Conservation (phyloP, 2,888 invertebrate genomes). For the Cephus pygmeus region DNA sequence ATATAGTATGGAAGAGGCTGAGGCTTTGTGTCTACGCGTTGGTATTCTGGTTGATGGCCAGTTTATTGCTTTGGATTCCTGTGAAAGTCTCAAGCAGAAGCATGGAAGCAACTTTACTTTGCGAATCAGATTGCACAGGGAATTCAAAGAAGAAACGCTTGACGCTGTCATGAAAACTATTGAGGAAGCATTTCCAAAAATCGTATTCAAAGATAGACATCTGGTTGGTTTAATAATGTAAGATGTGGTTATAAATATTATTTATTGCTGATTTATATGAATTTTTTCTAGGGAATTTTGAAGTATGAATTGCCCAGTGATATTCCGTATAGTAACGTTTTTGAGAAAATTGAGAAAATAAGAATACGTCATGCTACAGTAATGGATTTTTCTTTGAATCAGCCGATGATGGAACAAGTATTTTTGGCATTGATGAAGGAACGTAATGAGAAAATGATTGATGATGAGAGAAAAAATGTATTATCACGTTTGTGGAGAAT, state of each 20-base stretch:
- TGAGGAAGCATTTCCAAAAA: conserved; percentile 22
- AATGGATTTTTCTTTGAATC: conserved; percentile 31
- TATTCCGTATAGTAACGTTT: conserved; percentile 23
- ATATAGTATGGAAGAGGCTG: conserved; percentile 31
- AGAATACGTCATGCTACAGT: conserved; percentile 26
- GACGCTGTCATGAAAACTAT: conserved; percentile 27
- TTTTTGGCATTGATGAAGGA: conserved; percentile 20
- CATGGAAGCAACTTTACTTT: conserved; percentile 29
- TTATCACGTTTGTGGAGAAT: not conserved
- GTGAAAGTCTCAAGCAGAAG: conserved; percentile 27
- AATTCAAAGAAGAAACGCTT: conserved; percentile 13
- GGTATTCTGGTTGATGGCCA: conserved; percentile 33
- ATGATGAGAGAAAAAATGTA: not conserved
- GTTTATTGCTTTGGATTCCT: conserved; percentile 29
- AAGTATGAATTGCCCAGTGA: conserved; percentile 29
- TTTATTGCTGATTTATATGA: not conserved
- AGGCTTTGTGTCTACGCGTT: conserved; percentile 33
- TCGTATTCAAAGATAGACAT: conserved; percentile 27
- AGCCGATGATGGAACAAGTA: conserved; percentile 34
- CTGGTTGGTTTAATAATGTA: conserved; percentile 18
- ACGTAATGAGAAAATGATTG: not conserved
- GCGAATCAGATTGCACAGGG: conserved; percentile 23
- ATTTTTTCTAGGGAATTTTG: conserved; percentile 24
- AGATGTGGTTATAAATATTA: not conserved
- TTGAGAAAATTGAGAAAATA: conserved; percentile 25